Conservation (phyloP, 2,888 invertebrate genomes). For the Myopa testacea region DNA sequence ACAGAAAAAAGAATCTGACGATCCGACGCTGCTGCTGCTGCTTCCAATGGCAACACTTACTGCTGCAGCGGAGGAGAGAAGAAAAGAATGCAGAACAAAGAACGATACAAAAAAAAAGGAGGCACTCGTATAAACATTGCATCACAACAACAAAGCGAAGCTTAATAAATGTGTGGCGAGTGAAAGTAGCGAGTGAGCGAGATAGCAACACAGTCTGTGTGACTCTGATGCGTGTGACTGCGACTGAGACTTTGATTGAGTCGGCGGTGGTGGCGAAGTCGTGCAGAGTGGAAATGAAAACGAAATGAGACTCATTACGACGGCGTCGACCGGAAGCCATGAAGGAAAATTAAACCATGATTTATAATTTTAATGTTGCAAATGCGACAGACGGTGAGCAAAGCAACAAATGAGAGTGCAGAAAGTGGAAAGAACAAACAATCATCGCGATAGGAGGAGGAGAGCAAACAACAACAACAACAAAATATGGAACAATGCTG, state of each 20-base stretch:
- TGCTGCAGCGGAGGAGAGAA: not conserved
- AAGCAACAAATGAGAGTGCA: not conserved
- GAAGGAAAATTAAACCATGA: constrained; percentile 56
- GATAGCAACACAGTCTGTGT: not conserved
- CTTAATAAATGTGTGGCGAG: not conserved
- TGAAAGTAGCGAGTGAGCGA: not conserved
- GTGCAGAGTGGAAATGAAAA: constrained; percentile 40
- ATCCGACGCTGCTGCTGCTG: too few relatives aligned
- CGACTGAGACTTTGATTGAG: not conserved
- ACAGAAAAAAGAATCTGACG: constrained; percentile 3
- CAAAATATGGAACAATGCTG: too few relatives aligned
- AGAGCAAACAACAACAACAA: too few relatives aligned
- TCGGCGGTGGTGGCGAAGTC: not conserved
- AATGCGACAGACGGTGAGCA: constrained; percentile 9
- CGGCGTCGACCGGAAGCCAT: constrained; percentile 52
- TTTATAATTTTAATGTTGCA: constrained; percentile 53
- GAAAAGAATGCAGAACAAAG: not conserved
- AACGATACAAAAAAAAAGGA: not conserved
- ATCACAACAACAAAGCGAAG: too few relatives aligned
- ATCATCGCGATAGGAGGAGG: not conserved
- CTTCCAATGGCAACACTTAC: constrained; percentile 22
- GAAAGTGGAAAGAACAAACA: not conserved
- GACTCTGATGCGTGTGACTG: not conserved
- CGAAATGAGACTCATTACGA: constrained; percentile 46
- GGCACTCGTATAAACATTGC: too few relatives aligned